Conservation (phyloP, 2,797 vertebrate species). For the Clarias pachynema region DNA sequence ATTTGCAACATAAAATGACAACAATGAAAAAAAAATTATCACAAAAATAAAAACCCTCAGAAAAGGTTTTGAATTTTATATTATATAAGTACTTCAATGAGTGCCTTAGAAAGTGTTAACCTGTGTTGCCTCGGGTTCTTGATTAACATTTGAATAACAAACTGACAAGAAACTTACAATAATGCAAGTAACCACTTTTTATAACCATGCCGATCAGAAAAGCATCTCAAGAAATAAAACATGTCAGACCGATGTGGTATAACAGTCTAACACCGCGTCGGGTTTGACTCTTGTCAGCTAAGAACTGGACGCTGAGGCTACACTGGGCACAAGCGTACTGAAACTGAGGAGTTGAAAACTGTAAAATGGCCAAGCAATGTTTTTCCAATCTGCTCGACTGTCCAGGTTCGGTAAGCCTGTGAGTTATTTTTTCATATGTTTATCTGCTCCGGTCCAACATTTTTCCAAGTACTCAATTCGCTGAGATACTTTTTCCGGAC, state of each 20-base stretch:
- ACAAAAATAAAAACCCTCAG: no score
- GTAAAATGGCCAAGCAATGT: not conserved
- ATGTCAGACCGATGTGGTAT: not conserved
- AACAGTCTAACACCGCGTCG: not conserved
- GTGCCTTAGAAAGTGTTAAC: not conserved
- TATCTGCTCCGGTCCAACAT: slow-evolving; percentile 1
- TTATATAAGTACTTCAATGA: no score
- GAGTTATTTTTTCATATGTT: slow-evolving; percentile 4
- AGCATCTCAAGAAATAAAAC: not conserved
- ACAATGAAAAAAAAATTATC: no score
- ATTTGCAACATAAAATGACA: no score
- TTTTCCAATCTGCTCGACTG: not conserved
- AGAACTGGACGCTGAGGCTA: not conserved
- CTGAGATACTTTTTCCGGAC: not conserved
- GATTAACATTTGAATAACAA: not conserved
- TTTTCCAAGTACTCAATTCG: not conserved
- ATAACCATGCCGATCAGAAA: not conserved
- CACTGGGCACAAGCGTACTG: not conserved
- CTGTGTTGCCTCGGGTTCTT: not conserved
- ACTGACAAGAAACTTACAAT: not conserved
- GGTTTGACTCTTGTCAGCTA: not conserved
- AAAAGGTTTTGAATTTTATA: no score
- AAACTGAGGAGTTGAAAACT: not conserved
- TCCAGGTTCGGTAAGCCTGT: not conserved
- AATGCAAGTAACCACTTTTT: not conserved